phyloP scores from a whole-genome alignment of 2,888 invertebrate genomes.

The Chorisops tibialis region DNA sequence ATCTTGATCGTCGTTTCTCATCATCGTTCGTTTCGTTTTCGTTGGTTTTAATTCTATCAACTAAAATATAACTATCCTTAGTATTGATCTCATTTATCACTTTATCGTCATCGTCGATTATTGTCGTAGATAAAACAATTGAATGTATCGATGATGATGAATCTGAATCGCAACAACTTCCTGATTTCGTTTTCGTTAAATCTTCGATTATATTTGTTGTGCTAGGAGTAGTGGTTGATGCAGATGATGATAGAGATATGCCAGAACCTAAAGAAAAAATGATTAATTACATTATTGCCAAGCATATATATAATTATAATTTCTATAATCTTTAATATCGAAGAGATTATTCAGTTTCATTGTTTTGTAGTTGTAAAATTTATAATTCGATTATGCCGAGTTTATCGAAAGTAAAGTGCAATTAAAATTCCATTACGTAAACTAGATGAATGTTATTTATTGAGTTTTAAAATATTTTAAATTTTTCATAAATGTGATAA shows the following conservation, averaged over 20 bases:
- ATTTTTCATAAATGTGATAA: too few relatives aligned
- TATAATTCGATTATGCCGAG: too few relatives aligned
- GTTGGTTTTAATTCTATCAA: not conserved
- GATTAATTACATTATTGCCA: too few relatives aligned
- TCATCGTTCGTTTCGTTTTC: not conserved
- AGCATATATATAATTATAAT: too few relatives aligned
- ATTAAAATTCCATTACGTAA: too few relatives aligned
- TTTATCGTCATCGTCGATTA: constrained; percentile 41
- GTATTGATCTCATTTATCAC: not conserved
- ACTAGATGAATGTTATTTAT: too few relatives aligned
- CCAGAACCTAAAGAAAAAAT: not conserved
- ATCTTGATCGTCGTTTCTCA: constrained; percentile 22
- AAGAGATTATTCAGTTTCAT: too few relatives aligned
- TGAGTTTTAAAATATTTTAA: too few relatives aligned
- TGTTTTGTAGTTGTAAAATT: too few relatives aligned
- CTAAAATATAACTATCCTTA: too few relatives aligned
- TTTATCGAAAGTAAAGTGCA: too few relatives aligned
- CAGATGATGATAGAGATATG: not conserved
- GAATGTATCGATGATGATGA: constrained; percentile 47
- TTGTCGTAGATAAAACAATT: constrained; percentile 50
- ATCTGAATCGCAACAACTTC: constrained; percentile 36
- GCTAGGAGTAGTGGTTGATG: not conserved
- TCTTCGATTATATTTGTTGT: not conserved
- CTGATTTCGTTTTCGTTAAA: constrained; percentile 7
- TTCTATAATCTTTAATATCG: not conserved